Evolutionary conservation across 2,113 vertebrate genomes (phyloP).

Genomic region (Forbesichthys papilliferus): DNA sequence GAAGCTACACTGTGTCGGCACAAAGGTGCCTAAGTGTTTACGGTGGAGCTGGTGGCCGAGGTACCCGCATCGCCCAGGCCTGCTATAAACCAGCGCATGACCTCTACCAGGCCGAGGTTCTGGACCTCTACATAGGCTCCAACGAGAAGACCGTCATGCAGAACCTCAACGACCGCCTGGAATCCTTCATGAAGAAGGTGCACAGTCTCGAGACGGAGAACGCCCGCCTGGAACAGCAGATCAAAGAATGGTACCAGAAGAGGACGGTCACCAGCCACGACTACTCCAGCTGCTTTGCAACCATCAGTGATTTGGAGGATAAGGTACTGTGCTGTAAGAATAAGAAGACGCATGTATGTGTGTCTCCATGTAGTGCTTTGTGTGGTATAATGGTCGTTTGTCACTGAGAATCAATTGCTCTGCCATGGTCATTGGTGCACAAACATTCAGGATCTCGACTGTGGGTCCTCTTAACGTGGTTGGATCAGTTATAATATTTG

Average conservation of each 20-base stretch:
- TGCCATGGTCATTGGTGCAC: background rate
- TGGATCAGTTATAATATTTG: background rate
- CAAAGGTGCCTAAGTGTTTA: conserved; percentile 63
- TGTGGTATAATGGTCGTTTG: background rate
- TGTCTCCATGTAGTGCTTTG: background rate
- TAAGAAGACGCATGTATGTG: background rate
- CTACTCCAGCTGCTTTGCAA: conserved; percentile 55
- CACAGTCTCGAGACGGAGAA: conserved; percentile 69
- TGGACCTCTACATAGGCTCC: conserved; percentile 55
- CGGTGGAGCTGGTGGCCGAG: conserved; percentile 66
- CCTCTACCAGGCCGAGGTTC: conserved; percentile 50
- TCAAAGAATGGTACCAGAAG: conserved; percentile 62
- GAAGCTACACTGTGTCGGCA: conserved; percentile 24
- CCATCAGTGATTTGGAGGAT: conserved; percentile 63
- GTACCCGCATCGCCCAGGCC: conserved; percentile 55
- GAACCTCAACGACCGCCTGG: conserved; percentile 75
- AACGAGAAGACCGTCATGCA: conserved; percentile 77
- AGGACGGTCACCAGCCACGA: conserved; percentile 48
- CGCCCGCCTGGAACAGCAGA: conserved; percentile 63
- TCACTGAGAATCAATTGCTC: background rate
- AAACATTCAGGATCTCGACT: background rate
- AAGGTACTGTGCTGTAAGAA: conserved; percentile 58
- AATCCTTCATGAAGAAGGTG: conserved; percentile 74
- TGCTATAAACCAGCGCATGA: conserved; percentile 15
- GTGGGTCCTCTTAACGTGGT: background rate